Evolutionary conservation across 2,888 invertebrate genomes (phyloP).

Genomic region (Crocallis elinguaria): DNA sequence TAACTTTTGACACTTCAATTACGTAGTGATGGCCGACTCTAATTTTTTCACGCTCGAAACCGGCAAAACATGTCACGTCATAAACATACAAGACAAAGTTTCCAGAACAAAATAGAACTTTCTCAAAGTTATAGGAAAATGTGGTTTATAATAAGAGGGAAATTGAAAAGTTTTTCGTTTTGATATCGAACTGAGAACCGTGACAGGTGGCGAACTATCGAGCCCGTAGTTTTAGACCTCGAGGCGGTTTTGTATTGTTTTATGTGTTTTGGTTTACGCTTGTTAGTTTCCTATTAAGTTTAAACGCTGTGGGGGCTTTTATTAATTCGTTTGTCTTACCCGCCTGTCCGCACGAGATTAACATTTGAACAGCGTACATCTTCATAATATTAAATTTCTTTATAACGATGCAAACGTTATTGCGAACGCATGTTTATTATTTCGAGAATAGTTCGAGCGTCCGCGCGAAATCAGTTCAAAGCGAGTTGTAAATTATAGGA

Average conservation of each 20-base stretch:
- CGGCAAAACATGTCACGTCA: constrained; percentile 70
- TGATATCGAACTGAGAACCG: constrained; percentile 60
- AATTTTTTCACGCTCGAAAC: constrained; percentile 68
- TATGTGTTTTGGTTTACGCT: constrained; percentile 70
- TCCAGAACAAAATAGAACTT: constrained; percentile 72
- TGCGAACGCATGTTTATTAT: constrained; percentile 52
- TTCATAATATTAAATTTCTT: constrained; percentile 58
- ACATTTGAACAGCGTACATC: constrained; percentile 50
- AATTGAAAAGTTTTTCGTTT: constrained; percentile 73
- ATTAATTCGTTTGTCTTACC: constrained; percentile 61
- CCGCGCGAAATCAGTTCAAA: constrained; percentile 66
- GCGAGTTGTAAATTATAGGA: constrained; percentile 63
- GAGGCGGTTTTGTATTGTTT: constrained; percentile 58
- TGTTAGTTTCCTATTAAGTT: constrained; percentile 71
- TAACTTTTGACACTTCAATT: constrained; percentile 85
- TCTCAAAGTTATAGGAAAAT: constrained; percentile 54
- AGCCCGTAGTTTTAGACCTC: constrained; percentile 46
- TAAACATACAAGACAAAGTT: constrained; percentile 72
- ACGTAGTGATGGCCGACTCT: constrained; percentile 77
- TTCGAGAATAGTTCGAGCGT: constrained; percentile 56
- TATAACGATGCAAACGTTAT: constrained; percentile 45
- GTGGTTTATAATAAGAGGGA: constrained; percentile 61
- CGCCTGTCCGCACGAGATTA: constrained; percentile 50
- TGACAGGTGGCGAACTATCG: constrained; percentile 46
- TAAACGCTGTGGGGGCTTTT: constrained; percentile 57